Evolutionary conservation across 2,888 invertebrate species (phyloP).

Genomic region (Ichneumon xanthorius): DNA sequence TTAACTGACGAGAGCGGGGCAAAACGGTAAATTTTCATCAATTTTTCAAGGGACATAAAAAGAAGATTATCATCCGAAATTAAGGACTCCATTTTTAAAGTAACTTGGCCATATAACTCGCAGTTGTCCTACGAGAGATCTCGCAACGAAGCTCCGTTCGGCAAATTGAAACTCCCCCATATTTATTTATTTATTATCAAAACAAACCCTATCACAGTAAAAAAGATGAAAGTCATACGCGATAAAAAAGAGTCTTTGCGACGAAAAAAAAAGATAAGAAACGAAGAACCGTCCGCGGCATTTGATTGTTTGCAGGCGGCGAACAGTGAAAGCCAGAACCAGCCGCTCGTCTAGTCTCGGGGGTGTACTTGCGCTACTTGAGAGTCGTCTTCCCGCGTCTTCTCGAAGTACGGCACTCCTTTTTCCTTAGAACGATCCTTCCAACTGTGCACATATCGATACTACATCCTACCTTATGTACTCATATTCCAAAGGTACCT

Average conservation of each 20-base stretch:
- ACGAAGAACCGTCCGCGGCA: constrained; percentile 51
- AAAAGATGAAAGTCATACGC: neutral
- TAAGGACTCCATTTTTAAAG: no score
- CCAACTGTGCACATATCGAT: constrained; percentile 34
- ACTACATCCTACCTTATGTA: constrained; percentile 10
- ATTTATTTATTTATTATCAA: neutral
- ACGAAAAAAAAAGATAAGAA: constrained; percentile 30
- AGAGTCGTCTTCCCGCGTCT: constrained; percentile 59
- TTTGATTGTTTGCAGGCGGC: constrained; percentile 59
- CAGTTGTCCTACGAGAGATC: neutral
- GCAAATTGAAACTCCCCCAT: neutral
- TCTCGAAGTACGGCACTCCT: constrained; percentile 57
- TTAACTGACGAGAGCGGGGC: no score
- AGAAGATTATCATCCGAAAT: no score
- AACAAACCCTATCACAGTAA: neutral
- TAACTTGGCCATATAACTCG: neutral
- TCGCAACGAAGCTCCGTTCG: neutral
- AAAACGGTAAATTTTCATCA: no score
- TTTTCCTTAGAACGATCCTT: constrained; percentile 42
- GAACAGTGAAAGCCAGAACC: constrained; percentile 41
- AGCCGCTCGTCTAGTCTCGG: constrained; percentile 59
- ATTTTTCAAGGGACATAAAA: no score
- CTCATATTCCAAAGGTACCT: neutral
- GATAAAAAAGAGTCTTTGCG: neutral
- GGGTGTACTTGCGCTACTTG: constrained; percentile 58